phyloP scores from a whole-genome alignment of 2,113 vertebrate species.

The Carassius auratus region DNA sequence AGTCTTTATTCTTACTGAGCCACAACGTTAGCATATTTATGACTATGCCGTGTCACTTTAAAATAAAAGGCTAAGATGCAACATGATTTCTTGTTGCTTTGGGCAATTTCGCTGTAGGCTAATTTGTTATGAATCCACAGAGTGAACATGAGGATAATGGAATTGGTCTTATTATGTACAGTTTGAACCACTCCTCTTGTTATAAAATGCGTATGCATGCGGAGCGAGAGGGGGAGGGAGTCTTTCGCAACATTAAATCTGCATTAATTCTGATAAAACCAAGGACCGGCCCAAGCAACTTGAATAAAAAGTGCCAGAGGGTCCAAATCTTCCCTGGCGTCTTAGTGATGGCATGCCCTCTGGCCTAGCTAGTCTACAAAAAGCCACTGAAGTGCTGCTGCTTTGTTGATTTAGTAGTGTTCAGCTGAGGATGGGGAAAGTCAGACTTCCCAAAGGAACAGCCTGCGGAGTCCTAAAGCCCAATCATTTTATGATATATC shows the following conservation, averaged over 20 bases:
- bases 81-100: background rate
- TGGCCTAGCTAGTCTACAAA: conserved; percentile 28
- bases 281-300: background rate
- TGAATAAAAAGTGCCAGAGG: conserved; percentile 26
- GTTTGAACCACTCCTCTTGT: conserved; percentile 14
- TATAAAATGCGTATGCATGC: background rate
- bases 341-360: conserved; percentile 10
- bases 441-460: conserved; percentile 34
- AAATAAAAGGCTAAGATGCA: background rate
- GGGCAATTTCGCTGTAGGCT: conserved; percentile 16
- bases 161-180: conserved; percentile 25
- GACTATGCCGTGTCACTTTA: background rate
- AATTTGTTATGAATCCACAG: background rate
- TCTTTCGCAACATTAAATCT: conserved; percentile 30
- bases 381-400: conserved; percentile 29
- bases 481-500: conserved; percentile 30
- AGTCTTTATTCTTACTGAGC: background rate
- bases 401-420: conserved; percentile 42
- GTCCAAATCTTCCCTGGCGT: conserved; percentile 3
- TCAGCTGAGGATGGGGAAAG: conserved; percentile 29
- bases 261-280: conserved; percentile 36
- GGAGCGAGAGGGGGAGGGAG: background rate
- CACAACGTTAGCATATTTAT: background rate
- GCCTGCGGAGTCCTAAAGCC: conserved; percentile 19
- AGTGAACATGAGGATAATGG: background rate